Percentiles rank a stretch among this genome's conserved stretches.
Evolutionary conservation across 64 coral and sea anemone species (phyloP).

Genomic region (Platygyra sinensis): DNA sequence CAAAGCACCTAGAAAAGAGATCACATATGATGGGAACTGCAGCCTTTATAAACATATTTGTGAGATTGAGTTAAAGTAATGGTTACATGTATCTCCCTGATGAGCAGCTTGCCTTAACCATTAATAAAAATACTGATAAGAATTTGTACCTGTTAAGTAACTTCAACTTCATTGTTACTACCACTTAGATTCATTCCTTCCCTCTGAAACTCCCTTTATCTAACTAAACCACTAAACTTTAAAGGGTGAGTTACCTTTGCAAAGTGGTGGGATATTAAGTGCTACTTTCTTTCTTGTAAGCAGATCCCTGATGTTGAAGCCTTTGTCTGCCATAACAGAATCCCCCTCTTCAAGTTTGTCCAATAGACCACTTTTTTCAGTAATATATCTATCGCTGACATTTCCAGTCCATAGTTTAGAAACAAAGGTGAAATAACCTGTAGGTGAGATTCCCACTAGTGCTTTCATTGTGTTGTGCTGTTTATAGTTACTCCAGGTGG

Average conservation of each 20-base stretch:
- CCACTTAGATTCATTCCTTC: no score
- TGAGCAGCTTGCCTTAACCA: no score
- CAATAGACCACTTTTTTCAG: slow-evolving; percentile 49
- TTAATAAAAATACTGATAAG: no score
- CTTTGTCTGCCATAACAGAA: slow-evolving; percentile 60
- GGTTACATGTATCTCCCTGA: no score
- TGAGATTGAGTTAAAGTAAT: no score
- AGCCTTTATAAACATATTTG: no score
- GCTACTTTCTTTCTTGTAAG: neutral
- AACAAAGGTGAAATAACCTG: slow-evolving; percentile 63
- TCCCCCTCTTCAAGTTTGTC: slow-evolving; percentile 60
- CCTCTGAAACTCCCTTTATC: neutral
- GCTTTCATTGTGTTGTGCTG: slow-evolving; percentile 47
- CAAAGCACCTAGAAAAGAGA: no score
- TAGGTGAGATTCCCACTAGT: slow-evolving; percentile 31
- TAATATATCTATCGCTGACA: slow-evolving; percentile 57
- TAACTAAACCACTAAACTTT: neutral
- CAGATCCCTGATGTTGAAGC: slow-evolving; percentile 48
- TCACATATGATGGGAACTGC: no score
- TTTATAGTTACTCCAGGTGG: slow-evolving; percentile 28
- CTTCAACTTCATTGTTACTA: no score
- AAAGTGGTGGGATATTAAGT: slow-evolving; percentile 25
- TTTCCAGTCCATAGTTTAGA: slow-evolving; percentile 61
- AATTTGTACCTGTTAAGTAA: no score
- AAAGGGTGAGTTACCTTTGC: slow-evolving; percentile 8